Evolutionary conservation across 2,797 vertebrate species (phyloP).

Genomic region (Coluber constrictor): DNA sequence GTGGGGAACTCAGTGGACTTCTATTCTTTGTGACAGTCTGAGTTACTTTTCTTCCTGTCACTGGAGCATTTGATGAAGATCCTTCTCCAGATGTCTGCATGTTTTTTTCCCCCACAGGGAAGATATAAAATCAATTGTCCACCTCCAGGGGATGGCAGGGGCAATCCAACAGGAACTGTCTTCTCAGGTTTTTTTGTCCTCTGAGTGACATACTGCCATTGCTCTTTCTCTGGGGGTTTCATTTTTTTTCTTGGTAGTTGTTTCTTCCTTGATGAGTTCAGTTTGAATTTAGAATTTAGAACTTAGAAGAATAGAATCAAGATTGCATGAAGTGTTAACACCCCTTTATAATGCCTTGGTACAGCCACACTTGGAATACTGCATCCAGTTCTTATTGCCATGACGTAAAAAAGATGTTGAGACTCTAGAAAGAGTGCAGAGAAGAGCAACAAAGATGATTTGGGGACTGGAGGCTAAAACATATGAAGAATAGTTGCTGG

Average conservation of each 20-base stretch:
- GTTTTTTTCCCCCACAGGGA: not conserved
- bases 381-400: no score
- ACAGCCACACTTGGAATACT: no score
- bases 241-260: not conserved
- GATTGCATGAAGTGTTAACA: no score
- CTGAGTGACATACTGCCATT: not conserved
- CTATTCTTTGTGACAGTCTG: not conserved
- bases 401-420: no score
- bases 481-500: no score
- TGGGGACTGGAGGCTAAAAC: no score
- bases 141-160: not conserved
- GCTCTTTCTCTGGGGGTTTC: not conserved
- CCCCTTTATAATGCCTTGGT: no score
- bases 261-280: not conserved
- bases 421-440: no score
- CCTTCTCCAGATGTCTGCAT: not conserved
- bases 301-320: no score
- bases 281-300: not conserved
- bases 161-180: not conserved
- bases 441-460: no score
- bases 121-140: not conserved
- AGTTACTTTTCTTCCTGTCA: not conserved
- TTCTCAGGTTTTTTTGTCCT: not conserved
- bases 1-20: not conserved
- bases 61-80: not conserved